Evolutionary conservation across 2,888 invertebrate genomes (phyloP), one percentile per base, ranked within the genome.

Genomic region (Sepioteuthis lessoniana): DNA sequence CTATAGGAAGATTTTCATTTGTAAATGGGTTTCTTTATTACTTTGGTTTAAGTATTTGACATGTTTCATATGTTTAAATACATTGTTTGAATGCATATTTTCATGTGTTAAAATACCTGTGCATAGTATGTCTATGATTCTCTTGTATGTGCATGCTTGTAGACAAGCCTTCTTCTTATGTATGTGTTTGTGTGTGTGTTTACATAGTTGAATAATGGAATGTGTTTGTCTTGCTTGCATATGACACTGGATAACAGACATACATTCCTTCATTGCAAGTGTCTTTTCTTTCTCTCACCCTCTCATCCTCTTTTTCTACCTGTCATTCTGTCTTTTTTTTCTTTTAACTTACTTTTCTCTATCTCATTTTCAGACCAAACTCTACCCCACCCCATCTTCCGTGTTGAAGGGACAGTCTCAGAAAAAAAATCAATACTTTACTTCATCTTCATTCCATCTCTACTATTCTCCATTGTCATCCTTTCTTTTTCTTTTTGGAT

Each of bases 391-490:
- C 55, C 21, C 25, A n/a, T 35, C n/a, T n/a, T n/a, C 19, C n/a
- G 35, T 76, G 76, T 76, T 35, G 76, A 76, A 76, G 76, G 76
- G 76, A 76, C 76, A 76, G n/a, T 76, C 76, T n/a, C 76, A n/a
- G 76, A 35, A 76, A 55, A n/a, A 28, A n/a, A 35, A 76, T 76
- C 76, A 76, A 76, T 76, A 76, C 76, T 35, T 76, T 4, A 76
- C 76, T 76, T 76, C 35, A n/a, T 76, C 76, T 76, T 76, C 76
- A 76, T 76, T 76, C 35, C n/a, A 35, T 76, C 35, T 76, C 76
- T 3, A 35, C 76, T 19, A 76, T 76, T 76, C 35, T 76, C 76
- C n/a, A 76, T n/a, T n/a, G n/a, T 76, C n/a, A 76, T 76, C n/a
- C 13, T 76, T 35, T 35, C 10, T 10, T 76, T n/a, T 76, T 35